Conservation (phyloP, 2,113 vertebrate genomes). For the Platycercus adscitus region DNA sequence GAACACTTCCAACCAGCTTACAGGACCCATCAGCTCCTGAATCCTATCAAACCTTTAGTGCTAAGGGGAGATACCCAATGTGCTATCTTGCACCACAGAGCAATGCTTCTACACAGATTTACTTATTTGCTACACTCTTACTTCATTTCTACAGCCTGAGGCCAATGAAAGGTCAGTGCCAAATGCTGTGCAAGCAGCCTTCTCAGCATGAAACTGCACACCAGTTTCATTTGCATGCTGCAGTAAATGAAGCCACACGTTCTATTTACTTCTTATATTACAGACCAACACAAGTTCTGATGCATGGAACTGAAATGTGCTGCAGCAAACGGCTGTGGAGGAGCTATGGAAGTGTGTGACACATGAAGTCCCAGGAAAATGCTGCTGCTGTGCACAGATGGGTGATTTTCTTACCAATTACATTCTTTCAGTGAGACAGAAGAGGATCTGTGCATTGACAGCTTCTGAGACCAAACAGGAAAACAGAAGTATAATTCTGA, state of each 20-base stretch:
- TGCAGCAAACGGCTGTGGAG: background rate
- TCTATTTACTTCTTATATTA: slow-evolving; percentile 3
- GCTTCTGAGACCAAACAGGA: background rate
- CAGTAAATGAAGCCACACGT: slow-evolving; percentile 40
- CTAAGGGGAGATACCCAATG: background rate
- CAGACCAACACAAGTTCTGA: slow-evolving; percentile 1
- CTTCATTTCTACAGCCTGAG: background rate
- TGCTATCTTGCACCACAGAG: background rate
- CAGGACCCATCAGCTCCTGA: background rate
- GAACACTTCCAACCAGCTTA: rapidly evolving
- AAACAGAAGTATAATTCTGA: background rate
- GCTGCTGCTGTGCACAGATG: background rate
- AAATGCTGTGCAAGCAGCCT: background rate
- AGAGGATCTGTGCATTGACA: background rate
- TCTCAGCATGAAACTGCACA: background rate
- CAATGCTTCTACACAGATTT: background rate
- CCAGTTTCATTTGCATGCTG: slow-evolving; percentile 15
- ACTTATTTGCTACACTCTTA: background rate
- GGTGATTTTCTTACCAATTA: background rate
- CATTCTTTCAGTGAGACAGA: background rate
- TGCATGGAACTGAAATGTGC: background rate
- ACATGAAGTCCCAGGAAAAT: background rate
- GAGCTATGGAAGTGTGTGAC: background rate
- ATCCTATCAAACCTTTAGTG: background rate
- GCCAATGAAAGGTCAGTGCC: background rate